Percentiles rank a stretch among this genome's conserved stretches.
These are phyloP conservation scores for Tragelaphus strepsiceros DNA, from an alignment of 2,113 vertebrate genomes.

Conservation along the genomic window DNA sequence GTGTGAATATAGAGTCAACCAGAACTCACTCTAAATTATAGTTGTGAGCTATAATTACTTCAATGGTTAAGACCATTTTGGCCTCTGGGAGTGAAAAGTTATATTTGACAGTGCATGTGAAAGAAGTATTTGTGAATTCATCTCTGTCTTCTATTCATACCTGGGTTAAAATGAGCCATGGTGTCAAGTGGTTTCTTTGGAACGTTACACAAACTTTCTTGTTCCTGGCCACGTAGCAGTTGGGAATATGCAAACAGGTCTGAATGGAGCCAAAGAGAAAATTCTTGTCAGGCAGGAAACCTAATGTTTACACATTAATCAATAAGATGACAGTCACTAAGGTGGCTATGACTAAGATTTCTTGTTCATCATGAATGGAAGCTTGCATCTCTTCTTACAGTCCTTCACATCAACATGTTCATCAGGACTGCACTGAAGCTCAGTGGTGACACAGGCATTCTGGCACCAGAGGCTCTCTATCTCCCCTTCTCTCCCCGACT, in stretches of 20 bases:
- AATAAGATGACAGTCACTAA: slow-evolving; percentile 66
- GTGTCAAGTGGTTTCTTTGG: slow-evolving; percentile 75
- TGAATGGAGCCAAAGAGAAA: slow-evolving; percentile 79
- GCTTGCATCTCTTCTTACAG: slow-evolving; percentile 56
- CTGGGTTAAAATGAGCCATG: slow-evolving; percentile 80
- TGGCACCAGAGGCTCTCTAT: neutral
- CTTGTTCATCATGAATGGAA: slow-evolving; percentile 64
- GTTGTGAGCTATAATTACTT: slow-evolving; percentile 67
- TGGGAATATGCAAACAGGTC: slow-evolving; percentile 74
- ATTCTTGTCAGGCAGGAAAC: slow-evolving; percentile 79
- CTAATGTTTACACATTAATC: slow-evolving; percentile 81
- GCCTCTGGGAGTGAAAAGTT: slow-evolving; percentile 63
- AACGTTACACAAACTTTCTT: slow-evolving; percentile 83
- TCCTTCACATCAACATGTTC: neutral
- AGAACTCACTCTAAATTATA: slow-evolving; percentile 60
- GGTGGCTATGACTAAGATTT: slow-evolving; percentile 65
- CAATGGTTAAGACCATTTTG: slow-evolving; percentile 74
- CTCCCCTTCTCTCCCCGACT: neutral
- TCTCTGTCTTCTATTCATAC: slow-evolving; percentile 81
- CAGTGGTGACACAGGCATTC: neutral
- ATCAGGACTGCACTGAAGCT: neutral
- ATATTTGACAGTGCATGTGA: slow-evolving; percentile 77
- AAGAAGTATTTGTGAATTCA: slow-evolving; percentile 85
- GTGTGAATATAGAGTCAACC: slow-evolving; percentile 37
- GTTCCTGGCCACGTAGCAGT: slow-evolving; percentile 75